Evolutionary conservation across 37 sponge, comb jelly and placozoan species (phyloP), one percentile per base, ranked within the genome.

Genomic region (Tethya wilhelma): DNA sequence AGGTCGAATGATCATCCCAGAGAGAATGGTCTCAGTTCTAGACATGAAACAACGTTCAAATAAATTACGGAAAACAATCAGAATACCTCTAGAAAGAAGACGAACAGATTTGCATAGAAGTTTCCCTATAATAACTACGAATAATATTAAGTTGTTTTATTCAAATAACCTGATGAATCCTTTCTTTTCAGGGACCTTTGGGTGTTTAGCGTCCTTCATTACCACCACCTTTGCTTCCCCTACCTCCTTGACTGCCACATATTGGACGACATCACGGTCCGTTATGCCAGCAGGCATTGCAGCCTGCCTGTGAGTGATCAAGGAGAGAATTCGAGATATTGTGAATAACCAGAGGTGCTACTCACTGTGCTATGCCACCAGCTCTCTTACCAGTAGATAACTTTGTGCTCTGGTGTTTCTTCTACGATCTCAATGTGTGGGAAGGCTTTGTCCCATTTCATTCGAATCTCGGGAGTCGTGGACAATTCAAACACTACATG

Each of bases 11-110:
- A 91, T 81, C 19, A 69, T 44, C 3, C 79, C 87, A 34, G 79
- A 83, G 23, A 83, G 85, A 30, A 87, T 87, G 22, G 92, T 87
- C 39, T 72, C 79, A 17, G 92, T 76, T 59, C 92, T 90, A 58
- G 5, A 71, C 0, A 4, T 55, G 14, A 38, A 30, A 36, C 11
- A 65, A 65, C n/a, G n/a, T n/a, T n/a, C n/a, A n/a, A n/a, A n/a
- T n/a, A n/a, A n/a, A n/a, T n/a, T n/a, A n/a, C n/a, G n/a, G n/a
- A n/a, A n/a, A n/a, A n/a, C n/a, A n/a, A n/a, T n/a, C n/a, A n/a
- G n/a, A n/a, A n/a, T n/a, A n/a, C n/a, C n/a, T n/a, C n/a, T n/a
- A n/a, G n/a, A n/a, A n/a, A n/a, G n/a, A n/a, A n/a, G n/a, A n/a
- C n/a, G n/a, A n/a, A n/a, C n/a, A n/a, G n/a, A n/a, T n/a, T n/a